These are phyloP conservation scores for Oegoconia quadripuncta DNA, from an alignment of 2,888 invertebrate species.

Conservation along the genomic window DNA sequence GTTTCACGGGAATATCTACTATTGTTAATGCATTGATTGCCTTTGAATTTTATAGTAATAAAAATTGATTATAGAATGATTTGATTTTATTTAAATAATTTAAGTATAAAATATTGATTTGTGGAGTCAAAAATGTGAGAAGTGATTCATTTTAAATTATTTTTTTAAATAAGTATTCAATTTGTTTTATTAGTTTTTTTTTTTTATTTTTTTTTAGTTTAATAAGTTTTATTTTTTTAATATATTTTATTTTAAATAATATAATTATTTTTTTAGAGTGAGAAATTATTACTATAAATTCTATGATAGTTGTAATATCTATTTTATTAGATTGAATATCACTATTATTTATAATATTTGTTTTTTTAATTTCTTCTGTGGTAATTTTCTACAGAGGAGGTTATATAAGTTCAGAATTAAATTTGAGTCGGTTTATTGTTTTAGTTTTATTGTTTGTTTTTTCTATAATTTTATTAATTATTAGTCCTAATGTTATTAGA, in stretches of 20 bases:
- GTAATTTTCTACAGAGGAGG: constrained; percentile 82
- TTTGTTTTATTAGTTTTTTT: constrained; percentile 74
- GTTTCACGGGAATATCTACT: constrained; percentile 79
- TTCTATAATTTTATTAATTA: constrained; percentile 83
- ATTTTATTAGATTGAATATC: constrained; percentile 83
- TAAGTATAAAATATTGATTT: constrained; percentile 84
- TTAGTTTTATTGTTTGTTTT: constrained; percentile 82
- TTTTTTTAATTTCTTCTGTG: constrained; percentile 82
- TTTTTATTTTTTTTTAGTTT: constrained; percentile 67
- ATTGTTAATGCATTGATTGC: constrained; percentile 81
- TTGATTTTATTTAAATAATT: constrained; percentile 82
- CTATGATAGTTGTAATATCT: constrained; percentile 65
- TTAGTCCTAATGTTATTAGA: constrained; percentile 83
- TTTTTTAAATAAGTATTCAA: constrained; percentile 62
- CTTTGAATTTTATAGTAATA: constrained; percentile 81
- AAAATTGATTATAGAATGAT: constrained; percentile 71
- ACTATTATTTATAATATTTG: constrained; percentile 81
- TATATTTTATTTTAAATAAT: constrained; percentile 71
- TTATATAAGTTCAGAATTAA: constrained; percentile 80
- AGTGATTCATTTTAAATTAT: constrained; percentile 69
- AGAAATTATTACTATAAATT: constrained; percentile 73
- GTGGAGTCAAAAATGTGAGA: constrained; percentile 81
- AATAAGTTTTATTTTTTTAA: constrained; percentile 51
- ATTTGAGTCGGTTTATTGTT: constrained; percentile 82
- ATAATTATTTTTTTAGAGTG: constrained; percentile 74